These are phyloP conservation scores for Apamea anceps DNA, from an alignment of 2,888 invertebrate species.

Conservation along the genomic window DNA sequence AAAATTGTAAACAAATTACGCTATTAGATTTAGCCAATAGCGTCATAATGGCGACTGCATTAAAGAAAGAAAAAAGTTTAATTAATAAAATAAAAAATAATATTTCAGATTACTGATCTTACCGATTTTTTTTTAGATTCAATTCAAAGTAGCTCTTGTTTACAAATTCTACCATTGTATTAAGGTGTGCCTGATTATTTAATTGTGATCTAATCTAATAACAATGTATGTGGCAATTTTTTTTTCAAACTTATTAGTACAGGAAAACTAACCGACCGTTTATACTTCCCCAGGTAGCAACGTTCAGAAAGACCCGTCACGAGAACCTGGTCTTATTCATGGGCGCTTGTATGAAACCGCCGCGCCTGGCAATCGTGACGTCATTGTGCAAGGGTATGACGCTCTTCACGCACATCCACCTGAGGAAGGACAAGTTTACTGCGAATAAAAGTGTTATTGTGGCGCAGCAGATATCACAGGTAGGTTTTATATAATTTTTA, in stretches of 20 bases:
- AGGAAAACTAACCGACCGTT: neutral
- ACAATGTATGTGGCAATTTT: too few relatives aligned
- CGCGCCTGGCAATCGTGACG: slow-evolving; percentile 98
- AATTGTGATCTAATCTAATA: neutral
- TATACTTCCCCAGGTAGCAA: slow-evolving; percentile 92
- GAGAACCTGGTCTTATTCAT: slow-evolving; percentile 99
- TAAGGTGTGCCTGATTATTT: neutral
- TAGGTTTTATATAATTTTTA: slow-evolving; percentile 70
- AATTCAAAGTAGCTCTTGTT: neutral
- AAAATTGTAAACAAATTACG: neutral
- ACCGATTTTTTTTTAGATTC: neutral
- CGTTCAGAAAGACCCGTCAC: slow-evolving; percentile 99
- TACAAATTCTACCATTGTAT: neutral
- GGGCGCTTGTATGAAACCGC: slow-evolving; percentile 99
- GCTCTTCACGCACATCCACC: slow-evolving; percentile 97
- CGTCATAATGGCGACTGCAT: too few relatives aligned
- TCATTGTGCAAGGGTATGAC: slow-evolving; percentile 99
- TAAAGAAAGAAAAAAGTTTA: too few relatives aligned
- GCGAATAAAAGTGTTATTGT: slow-evolving; percentile 97
- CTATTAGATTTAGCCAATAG: too few relatives aligned
- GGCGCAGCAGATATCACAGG: slow-evolving; percentile 99
- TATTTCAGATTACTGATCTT: too few relatives aligned
- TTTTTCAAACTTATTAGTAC: neutral
- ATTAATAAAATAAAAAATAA: too few relatives aligned
- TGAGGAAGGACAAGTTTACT: slow-evolving; percentile 97